Conservation (phyloP, 2,113 vertebrate genomes). For the Pan troglodytes region NHGRI_mPanTro3-v2.1_pri NC_072409.2:4876001-4876500, state of each 20-base stretch:
- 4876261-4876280: rapidly evolving
- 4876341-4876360: not conserved
- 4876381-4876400: not conserved
- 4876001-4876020: not conserved
- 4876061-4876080: not conserved
- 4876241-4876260: not conserved
- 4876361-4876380: not conserved
- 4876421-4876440: not conserved
- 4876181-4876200: not conserved
- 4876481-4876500: not conserved
- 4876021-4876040: not conserved
- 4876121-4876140: not conserved
- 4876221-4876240: not conserved
- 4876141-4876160: not conserved
- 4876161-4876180: not conserved
- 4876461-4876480: not conserved
- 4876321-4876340: not conserved
- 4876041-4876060: not conserved
- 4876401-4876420: rapidly evolving
- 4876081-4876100: rapidly evolving
- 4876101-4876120: not conserved
- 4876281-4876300: not conserved
- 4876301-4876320: rapidly evolving
- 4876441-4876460: not conserved
- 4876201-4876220: not conserved